Base-by-base conservation (phyloP, 2,888 invertebrate genomes). In the Troides aeacus region DNA sequence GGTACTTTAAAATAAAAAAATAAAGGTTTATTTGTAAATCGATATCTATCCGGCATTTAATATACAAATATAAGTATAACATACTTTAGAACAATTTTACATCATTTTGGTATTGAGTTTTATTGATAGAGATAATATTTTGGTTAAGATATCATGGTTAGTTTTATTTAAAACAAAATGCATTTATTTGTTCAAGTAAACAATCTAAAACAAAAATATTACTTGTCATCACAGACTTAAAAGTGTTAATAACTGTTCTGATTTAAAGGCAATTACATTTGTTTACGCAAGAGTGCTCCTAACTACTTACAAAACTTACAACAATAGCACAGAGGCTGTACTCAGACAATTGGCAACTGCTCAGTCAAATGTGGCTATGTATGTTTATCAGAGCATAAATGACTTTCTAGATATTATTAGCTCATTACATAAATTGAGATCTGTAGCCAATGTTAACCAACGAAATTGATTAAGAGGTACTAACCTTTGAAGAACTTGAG, bases 401-500 rank as follows among this genome's bases (percentile, higher is more conserved):
- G 80, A 92, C 92, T 92, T 92, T 92, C 92, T 92, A 90, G 86
- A 86, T 84, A 84, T 87, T 84, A 74, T 77, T 70, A 74, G 64
- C 64, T 58, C 64, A 64, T 36, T 63, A 50, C 66, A 64, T 56
- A 57, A 30, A 66, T 59, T 59, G 6, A 63, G 58, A 71, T 53
- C 36, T 61, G 36, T 66, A 66, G 21, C 21, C 50, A 30, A 78
- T 78, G 72, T 77, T 73, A 74, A 75, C 66, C 74, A 68, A 71
- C 76, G 71, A 53, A 67, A 73, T 24, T 4, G 30, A 66, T 18
- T 46, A 46, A 5, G 42, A 66, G 70, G 74, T 68, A 88, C 86
- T 84, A 83, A 95, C 95, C 95, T 94, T 96, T 96, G 86, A 96
- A 96, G 90, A 96, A 96, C 86, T 96, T 96, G 77, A 96, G 94